phyloP scores from a whole-genome alignment of 92 coral and sea anemone species.

The Heliopora coerulea region DNA sequence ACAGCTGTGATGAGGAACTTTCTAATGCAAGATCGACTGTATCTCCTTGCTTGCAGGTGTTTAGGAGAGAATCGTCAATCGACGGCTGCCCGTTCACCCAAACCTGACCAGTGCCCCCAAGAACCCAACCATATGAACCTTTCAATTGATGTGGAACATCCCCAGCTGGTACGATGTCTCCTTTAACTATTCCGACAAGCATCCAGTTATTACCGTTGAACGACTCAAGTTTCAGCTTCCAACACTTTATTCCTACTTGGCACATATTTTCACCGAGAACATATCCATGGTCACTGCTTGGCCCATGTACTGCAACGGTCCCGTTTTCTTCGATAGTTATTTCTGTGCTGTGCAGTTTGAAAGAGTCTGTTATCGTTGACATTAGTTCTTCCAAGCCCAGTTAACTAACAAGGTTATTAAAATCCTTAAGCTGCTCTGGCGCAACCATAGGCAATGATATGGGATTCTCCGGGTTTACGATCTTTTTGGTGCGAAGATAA shows the following conservation, averaged over 20 bases:
- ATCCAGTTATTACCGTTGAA: conserved; percentile 9
- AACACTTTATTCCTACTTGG: not conserved
- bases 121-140: conserved; percentile 33
- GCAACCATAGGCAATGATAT: not conserved
- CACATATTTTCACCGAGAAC: conserved; percentile 13
- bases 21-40: not conserved
- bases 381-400: not conserved
- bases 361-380: not conserved
- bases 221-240: conserved; percentile 1
- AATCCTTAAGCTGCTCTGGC: not conserved
- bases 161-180: not conserved
- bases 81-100: not conserved
- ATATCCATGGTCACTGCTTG: not conserved
- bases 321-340: conserved; percentile 17
- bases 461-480: conserved; percentile 7
- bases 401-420: not conserved
- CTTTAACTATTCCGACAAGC: conserved; percentile 2
- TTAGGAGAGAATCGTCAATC: not conserved
- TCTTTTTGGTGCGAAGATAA: conserved; percentile 1
- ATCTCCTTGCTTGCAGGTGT: conserved; percentile 11
- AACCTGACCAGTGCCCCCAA: not conserved
- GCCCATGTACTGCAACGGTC: not conserved
- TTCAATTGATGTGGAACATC: not conserved
- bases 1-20: not conserved
- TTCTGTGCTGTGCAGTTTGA: not conserved